phyloP scores from a whole-genome alignment of 92 coral and sea anemone species.

The Epizoanthus stellaris region DNA sequence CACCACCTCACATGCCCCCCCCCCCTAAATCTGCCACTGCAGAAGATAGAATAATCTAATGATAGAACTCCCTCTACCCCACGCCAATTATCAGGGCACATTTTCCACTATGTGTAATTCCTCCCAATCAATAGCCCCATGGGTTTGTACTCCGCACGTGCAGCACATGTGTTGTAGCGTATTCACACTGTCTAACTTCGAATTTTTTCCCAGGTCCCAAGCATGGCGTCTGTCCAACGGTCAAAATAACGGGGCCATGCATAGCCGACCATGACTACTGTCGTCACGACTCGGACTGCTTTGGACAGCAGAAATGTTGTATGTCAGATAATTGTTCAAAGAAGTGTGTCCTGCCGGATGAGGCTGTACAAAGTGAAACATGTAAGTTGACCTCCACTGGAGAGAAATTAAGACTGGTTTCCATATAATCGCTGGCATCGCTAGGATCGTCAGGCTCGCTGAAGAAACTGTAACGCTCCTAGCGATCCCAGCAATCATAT shows the following conservation, averaged over 20 bases:
- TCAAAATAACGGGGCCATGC: conserved; percentile 14
- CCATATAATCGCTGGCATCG: background rate
- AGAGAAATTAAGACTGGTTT: background rate
- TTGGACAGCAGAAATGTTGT: conserved; percentile 30
- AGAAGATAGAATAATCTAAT: too few relatives aligned
- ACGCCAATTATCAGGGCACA: too few relatives aligned
- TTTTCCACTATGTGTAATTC: too few relatives aligned
- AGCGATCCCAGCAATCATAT: too few relatives aligned
- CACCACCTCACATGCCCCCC: too few relatives aligned
- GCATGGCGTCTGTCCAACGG: conserved; percentile 17
- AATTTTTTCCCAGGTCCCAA: background rate
- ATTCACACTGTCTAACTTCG: background rate
- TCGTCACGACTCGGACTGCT: background rate
- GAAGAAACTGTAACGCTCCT: background rate
- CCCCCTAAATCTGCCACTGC: too few relatives aligned
- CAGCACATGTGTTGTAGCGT: background rate
- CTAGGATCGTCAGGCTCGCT: background rate
- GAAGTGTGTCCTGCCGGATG: conserved; percentile 24
- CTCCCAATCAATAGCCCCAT: too few relatives aligned
- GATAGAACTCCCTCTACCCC: too few relatives aligned
- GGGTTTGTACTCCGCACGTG: background rate
- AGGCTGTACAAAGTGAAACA: conserved; percentile 12
- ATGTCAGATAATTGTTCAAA: conserved; percentile 1
- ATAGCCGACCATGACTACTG: conserved; percentile 16
- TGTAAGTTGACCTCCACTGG: background rate